Evolutionary conservation across 2,113 vertebrate species (phyloP).

Genomic region (Nothobranchius kuhntae): DNA sequence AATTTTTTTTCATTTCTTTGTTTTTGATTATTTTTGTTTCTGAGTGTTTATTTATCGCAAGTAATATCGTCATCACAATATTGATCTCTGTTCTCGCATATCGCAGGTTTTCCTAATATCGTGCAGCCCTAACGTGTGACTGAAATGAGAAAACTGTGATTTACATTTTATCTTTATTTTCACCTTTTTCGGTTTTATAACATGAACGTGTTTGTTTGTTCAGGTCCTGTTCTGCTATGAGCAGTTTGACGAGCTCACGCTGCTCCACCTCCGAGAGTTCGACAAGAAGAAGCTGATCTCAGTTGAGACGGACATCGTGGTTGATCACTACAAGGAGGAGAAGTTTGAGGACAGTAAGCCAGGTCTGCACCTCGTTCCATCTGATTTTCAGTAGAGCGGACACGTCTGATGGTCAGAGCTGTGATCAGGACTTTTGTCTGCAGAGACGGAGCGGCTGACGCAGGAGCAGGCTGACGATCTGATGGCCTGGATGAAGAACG

Average conservation of each 20-base stretch:
- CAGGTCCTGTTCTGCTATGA: slow-evolving; percentile 98
- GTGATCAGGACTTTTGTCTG: slow-evolving; percentile 3
- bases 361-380: slow-evolving; percentile 70
- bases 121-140: too few species aligned
- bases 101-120: too few species aligned
- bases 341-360: slow-evolving; percentile 84
- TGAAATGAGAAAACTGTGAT: too few species aligned
- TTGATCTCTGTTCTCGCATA: too few species aligned
- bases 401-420: background rate
- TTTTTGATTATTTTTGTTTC: too few species aligned
- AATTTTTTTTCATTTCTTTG: too few species aligned
- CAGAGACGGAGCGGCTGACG: slow-evolving; percentile 84
- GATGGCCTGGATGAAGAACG: slow-evolving; percentile 94
- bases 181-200: too few species aligned
- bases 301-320: slow-evolving; percentile 94
- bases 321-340: slow-evolving; percentile 98
- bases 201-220: background rate
- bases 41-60: too few species aligned
- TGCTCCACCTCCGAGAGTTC: slow-evolving; percentile 93
- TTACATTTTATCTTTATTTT: too few species aligned
- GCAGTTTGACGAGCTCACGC: slow-evolving; percentile 96
- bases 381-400: background rate
- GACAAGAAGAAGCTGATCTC: slow-evolving; percentile 97
- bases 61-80: too few species aligned
- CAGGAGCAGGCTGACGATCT: slow-evolving; percentile 88